phyloP scores from a whole-genome alignment of 1,140 invertebrate species.

The Penaeus chinensis region DNA sequence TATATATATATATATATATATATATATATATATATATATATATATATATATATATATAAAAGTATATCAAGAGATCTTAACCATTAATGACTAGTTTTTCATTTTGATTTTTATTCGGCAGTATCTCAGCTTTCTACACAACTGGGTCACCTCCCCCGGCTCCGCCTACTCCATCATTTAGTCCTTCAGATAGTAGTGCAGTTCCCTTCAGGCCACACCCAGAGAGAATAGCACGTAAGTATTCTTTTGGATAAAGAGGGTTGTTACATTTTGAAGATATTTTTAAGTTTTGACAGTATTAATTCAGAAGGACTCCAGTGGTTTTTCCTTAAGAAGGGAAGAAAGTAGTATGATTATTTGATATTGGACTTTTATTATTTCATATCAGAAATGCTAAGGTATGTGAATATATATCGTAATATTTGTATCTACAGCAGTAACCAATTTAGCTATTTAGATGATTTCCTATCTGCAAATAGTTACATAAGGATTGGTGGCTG shows the following conservation, averaged over 20 bases:
- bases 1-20: too few species aligned
- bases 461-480: too few species aligned
- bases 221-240: constrained; percentile 90
- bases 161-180: constrained; percentile 65
- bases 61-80: too few species aligned
- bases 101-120: constrained; percentile 35
- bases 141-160: constrained; percentile 85
- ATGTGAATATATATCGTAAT: too few species aligned
- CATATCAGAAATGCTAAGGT: too few species aligned
- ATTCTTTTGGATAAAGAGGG: constrained; percentile 9
- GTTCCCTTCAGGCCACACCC: constrained; percentile 82
- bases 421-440: too few species aligned
- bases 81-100: too few species aligned
- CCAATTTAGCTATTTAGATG: too few species aligned
- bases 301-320: not conserved
- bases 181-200: constrained; percentile 53
- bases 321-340: not conserved
- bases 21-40: too few species aligned
- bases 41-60: too few species aligned
- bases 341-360: not conserved
- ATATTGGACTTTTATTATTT: not conserved
- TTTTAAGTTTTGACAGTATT: too few species aligned
- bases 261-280: not conserved
- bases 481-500: too few species aligned
- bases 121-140: constrained; percentile 85